Conservation (phyloP, 2,797 vertebrate genomes). For the Silurus lanzhouensis region DNA sequence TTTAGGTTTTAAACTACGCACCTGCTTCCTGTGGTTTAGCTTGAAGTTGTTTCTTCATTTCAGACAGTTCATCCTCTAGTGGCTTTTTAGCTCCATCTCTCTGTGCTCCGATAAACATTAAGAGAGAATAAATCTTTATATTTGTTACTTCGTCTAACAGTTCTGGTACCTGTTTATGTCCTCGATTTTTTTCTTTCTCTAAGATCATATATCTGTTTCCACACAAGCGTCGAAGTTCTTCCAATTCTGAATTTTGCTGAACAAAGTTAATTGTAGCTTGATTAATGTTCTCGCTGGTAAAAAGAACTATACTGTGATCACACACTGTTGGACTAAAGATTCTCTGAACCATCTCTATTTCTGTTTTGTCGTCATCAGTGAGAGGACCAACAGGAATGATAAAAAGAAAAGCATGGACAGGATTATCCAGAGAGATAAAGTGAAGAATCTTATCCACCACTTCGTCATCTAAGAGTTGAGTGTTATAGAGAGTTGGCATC, state of each 20-base stretch:
- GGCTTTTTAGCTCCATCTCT: not conserved
- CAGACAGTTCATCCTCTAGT: not conserved
- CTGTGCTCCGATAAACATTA: not conserved
- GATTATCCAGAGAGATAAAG: conserved; percentile 7
- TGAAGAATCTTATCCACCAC: conserved; percentile 17
- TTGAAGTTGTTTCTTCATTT: not conserved
- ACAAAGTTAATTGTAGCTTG: not conserved
- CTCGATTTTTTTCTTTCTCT: not conserved
- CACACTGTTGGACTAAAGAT: not conserved
- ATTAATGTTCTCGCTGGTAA: not conserved
- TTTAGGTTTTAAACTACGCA: not conserved
- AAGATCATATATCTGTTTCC: not conserved
- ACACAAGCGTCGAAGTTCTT: not conserved
- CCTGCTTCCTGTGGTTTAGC: not conserved
- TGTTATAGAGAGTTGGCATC: conserved; percentile 31
- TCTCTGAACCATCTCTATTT: conserved; percentile 3
- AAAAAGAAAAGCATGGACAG: conserved; percentile 25
- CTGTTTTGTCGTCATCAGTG: not conserved
- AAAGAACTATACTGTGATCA: conserved; percentile 16
- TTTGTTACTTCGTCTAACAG: not conserved
- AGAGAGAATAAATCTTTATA: conserved; percentile 17
- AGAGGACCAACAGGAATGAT: conserved; percentile 15
- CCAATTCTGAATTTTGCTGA: not conserved
- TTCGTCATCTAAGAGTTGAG: conserved; percentile 37
- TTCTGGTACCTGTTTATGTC: not conserved